Conservation (phyloP, 2,113 vertebrate species). For the Isichthys henryi region DNA sequence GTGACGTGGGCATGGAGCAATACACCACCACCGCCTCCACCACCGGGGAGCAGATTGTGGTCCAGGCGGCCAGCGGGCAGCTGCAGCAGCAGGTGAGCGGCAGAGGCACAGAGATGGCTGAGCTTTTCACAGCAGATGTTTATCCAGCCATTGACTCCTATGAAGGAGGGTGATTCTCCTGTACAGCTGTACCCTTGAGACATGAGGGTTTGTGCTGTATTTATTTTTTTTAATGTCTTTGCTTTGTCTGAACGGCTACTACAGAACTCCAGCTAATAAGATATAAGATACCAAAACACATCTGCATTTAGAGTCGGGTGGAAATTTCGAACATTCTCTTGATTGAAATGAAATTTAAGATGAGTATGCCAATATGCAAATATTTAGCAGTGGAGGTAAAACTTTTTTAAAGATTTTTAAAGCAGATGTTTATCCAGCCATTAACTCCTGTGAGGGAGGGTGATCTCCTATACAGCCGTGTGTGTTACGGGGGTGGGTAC, state of each 20-base stretch:
- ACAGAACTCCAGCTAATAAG: not conserved
- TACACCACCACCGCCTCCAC: slow-evolving; percentile 83
- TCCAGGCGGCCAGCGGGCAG: slow-evolving; percentile 82
- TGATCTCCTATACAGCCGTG: not conserved
- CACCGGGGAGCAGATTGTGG: slow-evolving; percentile 91
- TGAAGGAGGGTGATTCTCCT: not conserved
- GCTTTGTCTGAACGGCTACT: not conserved
- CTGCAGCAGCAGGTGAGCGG: slow-evolving; percentile 87
- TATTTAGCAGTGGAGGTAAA: not conserved
- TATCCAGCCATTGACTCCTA: not conserved
- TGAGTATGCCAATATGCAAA: not conserved
- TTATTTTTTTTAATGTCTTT: not conserved
- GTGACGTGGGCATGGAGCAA: slow-evolving; percentile 76
- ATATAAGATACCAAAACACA: not conserved
- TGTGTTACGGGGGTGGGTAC: not conserved
- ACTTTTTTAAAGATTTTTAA: not conserved
- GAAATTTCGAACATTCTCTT: not conserved
- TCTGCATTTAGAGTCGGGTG: not conserved
- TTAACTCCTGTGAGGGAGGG: not conserved
- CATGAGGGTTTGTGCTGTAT: not conserved
- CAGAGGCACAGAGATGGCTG: not conserved
- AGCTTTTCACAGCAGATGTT: slow-evolving; percentile 13
- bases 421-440: not conserved
- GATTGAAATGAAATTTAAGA: not conserved
- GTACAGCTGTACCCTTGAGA: not conserved